Base-by-base conservation (phyloP, 1,140 invertebrate genomes). In the Aphis gossypii region DNA sequence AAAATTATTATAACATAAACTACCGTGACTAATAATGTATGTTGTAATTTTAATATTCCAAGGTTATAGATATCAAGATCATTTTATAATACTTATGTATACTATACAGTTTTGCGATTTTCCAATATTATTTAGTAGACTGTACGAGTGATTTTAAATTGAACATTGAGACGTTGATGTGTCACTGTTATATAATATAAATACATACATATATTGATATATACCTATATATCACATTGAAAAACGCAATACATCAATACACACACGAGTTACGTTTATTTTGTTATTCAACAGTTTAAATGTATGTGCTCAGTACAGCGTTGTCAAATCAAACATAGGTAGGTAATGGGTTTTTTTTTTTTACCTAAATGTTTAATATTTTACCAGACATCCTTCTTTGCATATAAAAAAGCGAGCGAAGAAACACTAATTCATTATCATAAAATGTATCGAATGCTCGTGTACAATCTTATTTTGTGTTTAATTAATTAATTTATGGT, bases 21-120 rank as follows among this genome's bases (percentile, higher is more conserved):
- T 76, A 76, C 60, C 30, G 30, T n/a, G 60, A 76, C 60, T 83
- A 83, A 83, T 83, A 41, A 83, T 41, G 82, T 8, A 9, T 11
- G 83, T 46, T 86, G 83, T 44, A 86, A 44, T 44, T 86, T 86
- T 86, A 44, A 83, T 83, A 41, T 46, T 41, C 25, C 83, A 86
- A 46, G 83, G 83, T 86, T 23, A 11, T 25, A 44, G 38, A 86
- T 86, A 30, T 44, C 83, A 44, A 86, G 38, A 46, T 44, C 82
- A 83, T 9, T 23, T 83, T 21, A 41, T n/a, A n/a, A 76, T n/a
- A 68, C 7, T 5, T 76, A n/a, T 76, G 60, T 20, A 76, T 76
- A 18, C n/a, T 76, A n/a, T 76, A 76, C 60, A n/a, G 60, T 76
- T 76, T 76, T 76, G 14, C 30, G 60, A n/a, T 76, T 76, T 76